Conservation (phyloP, 2,797 vertebrate genomes). For the Dallia pectoralis region DNA sequence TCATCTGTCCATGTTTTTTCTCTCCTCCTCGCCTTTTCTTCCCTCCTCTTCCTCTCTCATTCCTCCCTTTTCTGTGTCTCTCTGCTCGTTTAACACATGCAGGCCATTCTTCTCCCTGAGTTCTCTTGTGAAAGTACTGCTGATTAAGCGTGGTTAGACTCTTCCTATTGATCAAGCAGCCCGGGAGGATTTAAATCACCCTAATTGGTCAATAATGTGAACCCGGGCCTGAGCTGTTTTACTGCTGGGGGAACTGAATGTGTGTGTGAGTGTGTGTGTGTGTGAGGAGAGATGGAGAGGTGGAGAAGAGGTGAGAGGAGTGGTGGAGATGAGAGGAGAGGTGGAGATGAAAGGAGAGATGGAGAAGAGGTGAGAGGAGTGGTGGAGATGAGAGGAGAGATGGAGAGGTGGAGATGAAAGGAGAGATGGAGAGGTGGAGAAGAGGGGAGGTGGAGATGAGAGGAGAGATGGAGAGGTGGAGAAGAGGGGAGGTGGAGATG, state of each 20-base stretch:
- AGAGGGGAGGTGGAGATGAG: no score
- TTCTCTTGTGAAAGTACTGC: constrained; percentile 24
- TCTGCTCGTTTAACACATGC: background rate
- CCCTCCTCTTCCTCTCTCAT: background rate
- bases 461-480: no score
- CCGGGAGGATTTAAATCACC: constrained; percentile 48
- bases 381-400: background rate
- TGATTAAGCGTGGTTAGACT: constrained; percentile 39
- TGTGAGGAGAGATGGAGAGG: background rate
- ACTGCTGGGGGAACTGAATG: constrained; percentile 6
- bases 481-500: no score
- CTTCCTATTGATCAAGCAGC: constrained; percentile 39
- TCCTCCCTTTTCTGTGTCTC: background rate
- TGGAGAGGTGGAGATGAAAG: background rate
- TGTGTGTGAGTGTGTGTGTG: background rate
- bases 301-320: background rate
- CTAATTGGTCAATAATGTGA: constrained; percentile 47
- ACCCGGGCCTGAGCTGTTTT: constrained; percentile 27
- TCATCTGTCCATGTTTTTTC: background rate
- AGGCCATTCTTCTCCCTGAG: constrained; percentile 19
- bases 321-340: background rate
- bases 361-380: background rate
- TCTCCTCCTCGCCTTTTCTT: background rate
- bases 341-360: background rate
- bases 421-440: no score